These are phyloP conservation scores for Euwallacea fornicatus DNA, from an alignment of 1,140 invertebrate species.

Conservation along the genomic window DNA sequence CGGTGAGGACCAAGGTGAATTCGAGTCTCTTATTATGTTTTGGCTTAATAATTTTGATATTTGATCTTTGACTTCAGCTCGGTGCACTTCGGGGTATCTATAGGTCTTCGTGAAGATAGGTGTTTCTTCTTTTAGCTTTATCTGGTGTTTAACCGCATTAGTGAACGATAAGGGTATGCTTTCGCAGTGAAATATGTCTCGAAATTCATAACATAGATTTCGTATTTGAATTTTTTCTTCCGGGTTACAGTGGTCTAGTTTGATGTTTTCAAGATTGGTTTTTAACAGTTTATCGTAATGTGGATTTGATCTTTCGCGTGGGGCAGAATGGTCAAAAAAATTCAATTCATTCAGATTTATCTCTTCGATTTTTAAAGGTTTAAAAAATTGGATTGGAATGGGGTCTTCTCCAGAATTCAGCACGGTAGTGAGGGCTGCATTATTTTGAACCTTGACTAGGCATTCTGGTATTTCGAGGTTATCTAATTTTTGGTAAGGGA, in stretches of 20 bases:
- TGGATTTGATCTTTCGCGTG: background rate
- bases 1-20: conserved; percentile 50
- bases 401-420: conserved; percentile 24
- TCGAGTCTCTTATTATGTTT: conserved; percentile 46
- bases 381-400: conserved; percentile 23
- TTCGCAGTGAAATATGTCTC: conserved; percentile 37
- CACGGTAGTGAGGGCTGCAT: conserved; percentile 14
- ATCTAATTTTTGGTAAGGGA: conserved; percentile 27
- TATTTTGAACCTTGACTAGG: conserved; percentile 31
- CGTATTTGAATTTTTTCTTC: conserved; percentile 10
- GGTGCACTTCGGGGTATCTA: conserved; percentile 32
- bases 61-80: conserved; percentile 31
- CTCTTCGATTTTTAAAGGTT: conserved; percentile 26
- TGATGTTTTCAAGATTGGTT: conserved; percentile 29
- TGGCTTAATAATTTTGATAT: conserved; percentile 24
- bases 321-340: conserved; percentile 20
- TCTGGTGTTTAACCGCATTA: conserved; percentile 34
- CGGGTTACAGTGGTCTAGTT: background rate
- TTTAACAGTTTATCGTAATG: conserved; percentile 17
- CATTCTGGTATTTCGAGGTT: conserved; percentile 27
- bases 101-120: conserved; percentile 32
- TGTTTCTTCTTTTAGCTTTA: conserved; percentile 31
- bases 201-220: conserved; percentile 31
- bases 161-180: conserved; percentile 30
- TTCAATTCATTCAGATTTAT: conserved; percentile 18